Conservation (phyloP, 1,140 invertebrate species). For the Lepidurus apus region DNA sequence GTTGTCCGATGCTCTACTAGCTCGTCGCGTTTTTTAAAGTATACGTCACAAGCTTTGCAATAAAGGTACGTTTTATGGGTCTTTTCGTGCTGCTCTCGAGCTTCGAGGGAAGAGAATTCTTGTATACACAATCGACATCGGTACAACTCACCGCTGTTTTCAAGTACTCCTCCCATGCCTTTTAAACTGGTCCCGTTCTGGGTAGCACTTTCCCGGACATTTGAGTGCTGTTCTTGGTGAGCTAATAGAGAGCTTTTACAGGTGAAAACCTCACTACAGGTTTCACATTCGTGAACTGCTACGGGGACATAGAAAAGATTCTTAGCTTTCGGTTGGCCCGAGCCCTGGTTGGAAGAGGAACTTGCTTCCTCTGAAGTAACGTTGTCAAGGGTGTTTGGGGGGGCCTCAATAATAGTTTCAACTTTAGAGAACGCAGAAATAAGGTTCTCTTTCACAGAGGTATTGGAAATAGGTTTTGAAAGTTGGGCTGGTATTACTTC, state of each 20-base stretch:
- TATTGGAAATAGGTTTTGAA: neutral
- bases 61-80: conserved; percentile 19
- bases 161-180: conserved; percentile 26
- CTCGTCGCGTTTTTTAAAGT: neutral
- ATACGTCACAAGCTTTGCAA: neutral
- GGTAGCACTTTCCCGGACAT: neutral
- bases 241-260: neutral
- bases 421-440: too few species aligned
- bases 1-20: neutral
- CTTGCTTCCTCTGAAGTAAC: neutral
- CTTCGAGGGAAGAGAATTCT: neutral
- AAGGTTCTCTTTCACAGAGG: too few species aligned
- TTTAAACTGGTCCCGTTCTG: conserved; percentile 21
- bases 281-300: conserved; percentile 28
- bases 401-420: too few species aligned
- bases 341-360: neutral
- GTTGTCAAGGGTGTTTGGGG: neutral
- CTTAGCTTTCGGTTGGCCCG: neutral
- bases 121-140: conserved; percentile 26
- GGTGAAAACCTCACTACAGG: conserved; percentile 28
- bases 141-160: neutral
- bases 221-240: conserved; percentile 24
- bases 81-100: neutral
- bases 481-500: neutral
- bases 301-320: neutral